Evolutionary conservation across 2,888 invertebrate species (phyloP).

Genomic region (Xylophagus ater): DNA sequence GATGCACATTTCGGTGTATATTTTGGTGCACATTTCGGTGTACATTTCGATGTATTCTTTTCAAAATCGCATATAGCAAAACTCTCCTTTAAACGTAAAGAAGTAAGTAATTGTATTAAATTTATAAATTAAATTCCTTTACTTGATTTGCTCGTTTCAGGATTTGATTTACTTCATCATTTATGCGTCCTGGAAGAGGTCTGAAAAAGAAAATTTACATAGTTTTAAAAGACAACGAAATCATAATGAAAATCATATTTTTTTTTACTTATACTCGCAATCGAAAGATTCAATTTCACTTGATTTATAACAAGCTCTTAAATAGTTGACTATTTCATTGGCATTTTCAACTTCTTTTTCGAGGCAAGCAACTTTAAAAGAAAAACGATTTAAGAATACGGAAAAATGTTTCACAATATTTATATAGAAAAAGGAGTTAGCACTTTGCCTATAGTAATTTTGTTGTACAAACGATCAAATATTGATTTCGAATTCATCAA

Average conservation of each 20-base stretch:
- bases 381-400: not conserved
- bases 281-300: not conserved
- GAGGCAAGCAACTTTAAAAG: constrained; percentile 24
- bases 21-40: too few species aligned
- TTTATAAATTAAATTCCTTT: too few species aligned
- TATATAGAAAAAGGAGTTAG: not conserved
- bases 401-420: not conserved
- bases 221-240: too few species aligned
- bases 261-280: not conserved
- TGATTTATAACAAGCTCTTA: constrained; percentile 15
- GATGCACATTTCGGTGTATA: too few species aligned
- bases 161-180: constrained; percentile 6
- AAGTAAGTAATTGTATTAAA: too few species aligned
- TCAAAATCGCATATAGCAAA: too few species aligned
- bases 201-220: not conserved
- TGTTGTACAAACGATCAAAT: too few species aligned
- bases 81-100: too few species aligned
- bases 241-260: not conserved
- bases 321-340: constrained; percentile 24
- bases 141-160: constrained; percentile 6
- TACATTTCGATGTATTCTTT: too few species aligned
- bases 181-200: constrained; percentile 1
- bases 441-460: too few species aligned
- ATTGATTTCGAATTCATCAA: too few species aligned
- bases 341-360: constrained; percentile 31